phyloP scores from a whole-genome alignment of 2,888 invertebrate genomes.

The Scelioninae gen. 2 region DNA sequence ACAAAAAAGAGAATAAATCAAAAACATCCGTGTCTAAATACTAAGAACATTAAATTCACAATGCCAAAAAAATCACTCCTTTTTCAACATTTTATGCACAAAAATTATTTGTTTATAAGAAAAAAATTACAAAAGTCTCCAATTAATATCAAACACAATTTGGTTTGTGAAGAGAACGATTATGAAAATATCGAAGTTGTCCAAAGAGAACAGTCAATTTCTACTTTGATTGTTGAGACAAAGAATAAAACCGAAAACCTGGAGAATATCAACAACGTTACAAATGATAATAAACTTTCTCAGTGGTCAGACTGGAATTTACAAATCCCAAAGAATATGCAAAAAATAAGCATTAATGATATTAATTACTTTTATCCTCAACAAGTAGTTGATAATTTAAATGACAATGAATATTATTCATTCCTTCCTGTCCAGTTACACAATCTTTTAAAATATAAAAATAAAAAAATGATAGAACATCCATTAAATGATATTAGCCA shows the following conservation, averaged over 20 bases:
- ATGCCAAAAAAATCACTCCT: no score
- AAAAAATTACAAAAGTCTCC: no score
- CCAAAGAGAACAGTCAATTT: conserved; percentile 12
- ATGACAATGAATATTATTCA: conserved; percentile 57
- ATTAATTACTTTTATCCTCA: conserved; percentile 22
- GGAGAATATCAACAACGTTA: not conserved
- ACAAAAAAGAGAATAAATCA: no score
- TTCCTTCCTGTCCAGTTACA: conserved; percentile 64
- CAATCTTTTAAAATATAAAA: conserved; percentile 56
- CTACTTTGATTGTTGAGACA: conserved; percentile 5
- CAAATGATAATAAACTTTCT: conserved; percentile 9
- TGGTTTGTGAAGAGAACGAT: no score
- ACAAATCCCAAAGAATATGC: conserved; percentile 4
- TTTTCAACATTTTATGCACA: no score
- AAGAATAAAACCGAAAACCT: conserved; percentile 3
- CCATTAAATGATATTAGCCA: no score
- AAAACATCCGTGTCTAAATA: no score
- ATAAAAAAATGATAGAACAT: conserved; percentile 49
- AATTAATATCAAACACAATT: no score
- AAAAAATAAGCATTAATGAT: conserved; percentile 21
- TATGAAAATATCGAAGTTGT: not conserved
- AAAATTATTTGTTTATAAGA: no score
- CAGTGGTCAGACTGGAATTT: conserved; percentile 32
- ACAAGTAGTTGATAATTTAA: conserved; percentile 19
- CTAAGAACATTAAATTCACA: no score